Evolutionary conservation across 2,113 vertebrate genomes (phyloP).

Genomic region (Cottus gobio): DNA sequence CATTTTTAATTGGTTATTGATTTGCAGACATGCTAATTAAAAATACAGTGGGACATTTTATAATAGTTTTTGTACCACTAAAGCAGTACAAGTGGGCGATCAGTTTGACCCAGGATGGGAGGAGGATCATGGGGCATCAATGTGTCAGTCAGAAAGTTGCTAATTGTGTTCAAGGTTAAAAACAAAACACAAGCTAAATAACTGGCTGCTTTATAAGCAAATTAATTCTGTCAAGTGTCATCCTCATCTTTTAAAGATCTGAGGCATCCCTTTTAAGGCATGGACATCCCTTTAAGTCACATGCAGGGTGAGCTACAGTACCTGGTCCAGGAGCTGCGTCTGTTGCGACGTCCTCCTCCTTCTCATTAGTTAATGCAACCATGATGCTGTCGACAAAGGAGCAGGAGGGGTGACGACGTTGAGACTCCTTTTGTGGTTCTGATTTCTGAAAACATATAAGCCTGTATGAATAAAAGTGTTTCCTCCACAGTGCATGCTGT

Average conservation of each 20-base stretch:
- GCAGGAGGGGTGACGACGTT: slow-evolving; percentile 42
- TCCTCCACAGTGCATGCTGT: neutral
- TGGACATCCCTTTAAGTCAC: neutral
- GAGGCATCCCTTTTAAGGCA: neutral
- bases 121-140: neutral
- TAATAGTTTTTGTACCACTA: too few species aligned
- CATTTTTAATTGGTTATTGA: too few species aligned
- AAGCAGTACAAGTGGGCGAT: neutral
- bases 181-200: neutral
- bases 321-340: slow-evolving; percentile 45
- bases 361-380: slow-evolving; percentile 70
- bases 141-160: neutral
- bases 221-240: neutral
- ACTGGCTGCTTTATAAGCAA: neutral
- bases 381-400: slow-evolving; percentile 80
- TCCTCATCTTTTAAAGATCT: neutral
- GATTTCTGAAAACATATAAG: slow-evolving; percentile 49
- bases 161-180: neutral
- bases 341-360: slow-evolving; percentile 22
- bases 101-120: neutral
- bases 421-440: slow-evolving; percentile 21
- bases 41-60: neutral
- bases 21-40: neutral
- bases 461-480: neutral
- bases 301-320: slow-evolving; percentile 13